These are phyloP conservation scores for Zootoca vivipara DNA, from an alignment of 2,113 vertebrate genomes.

Conservation along the genomic window DNA sequence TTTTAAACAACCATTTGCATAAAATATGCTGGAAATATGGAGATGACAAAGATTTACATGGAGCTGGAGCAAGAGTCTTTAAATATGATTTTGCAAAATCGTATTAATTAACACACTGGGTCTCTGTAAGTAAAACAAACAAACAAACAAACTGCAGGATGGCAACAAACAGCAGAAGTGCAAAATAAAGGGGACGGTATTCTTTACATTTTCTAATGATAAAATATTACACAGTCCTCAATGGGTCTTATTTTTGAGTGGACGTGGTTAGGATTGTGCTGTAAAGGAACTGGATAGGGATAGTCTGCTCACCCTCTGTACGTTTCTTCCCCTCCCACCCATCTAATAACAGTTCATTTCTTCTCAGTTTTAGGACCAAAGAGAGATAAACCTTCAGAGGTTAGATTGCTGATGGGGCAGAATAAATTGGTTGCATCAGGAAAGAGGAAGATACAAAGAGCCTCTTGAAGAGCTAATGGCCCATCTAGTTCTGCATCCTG, in stretches of 20 bases:
- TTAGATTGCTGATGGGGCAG: neutral
- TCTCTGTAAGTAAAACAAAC: slow-evolving; percentile 49
- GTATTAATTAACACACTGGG: slow-evolving; percentile 49
- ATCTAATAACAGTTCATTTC: neutral
- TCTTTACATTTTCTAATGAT: slow-evolving; percentile 36
- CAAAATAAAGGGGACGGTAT: slow-evolving; percentile 30
- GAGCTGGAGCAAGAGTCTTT: slow-evolving; percentile 39
- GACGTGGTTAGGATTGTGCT: neutral
- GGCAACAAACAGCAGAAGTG: slow-evolving; percentile 32
- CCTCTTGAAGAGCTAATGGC: no score
- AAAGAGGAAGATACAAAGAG: neutral
- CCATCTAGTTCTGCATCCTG: no score
- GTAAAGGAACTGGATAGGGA: neutral
- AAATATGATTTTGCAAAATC: slow-evolving; percentile 41
- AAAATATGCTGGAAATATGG: slow-evolving; percentile 78
- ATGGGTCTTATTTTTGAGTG: neutral
- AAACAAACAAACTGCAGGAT: slow-evolving; percentile 15
- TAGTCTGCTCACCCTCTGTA: no score
- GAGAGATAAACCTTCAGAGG: neutral
- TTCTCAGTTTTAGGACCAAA: neutral
- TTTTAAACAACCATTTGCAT: slow-evolving; percentile 84
- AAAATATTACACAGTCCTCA: neutral
- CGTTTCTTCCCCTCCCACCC: neutral
- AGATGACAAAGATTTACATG: slow-evolving; percentile 64
- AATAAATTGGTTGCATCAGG: neutral